These are phyloP conservation scores for Lucilia sericata DNA, from an alignment of 1,140 invertebrate genomes.

Conservation along the genomic window DNA sequence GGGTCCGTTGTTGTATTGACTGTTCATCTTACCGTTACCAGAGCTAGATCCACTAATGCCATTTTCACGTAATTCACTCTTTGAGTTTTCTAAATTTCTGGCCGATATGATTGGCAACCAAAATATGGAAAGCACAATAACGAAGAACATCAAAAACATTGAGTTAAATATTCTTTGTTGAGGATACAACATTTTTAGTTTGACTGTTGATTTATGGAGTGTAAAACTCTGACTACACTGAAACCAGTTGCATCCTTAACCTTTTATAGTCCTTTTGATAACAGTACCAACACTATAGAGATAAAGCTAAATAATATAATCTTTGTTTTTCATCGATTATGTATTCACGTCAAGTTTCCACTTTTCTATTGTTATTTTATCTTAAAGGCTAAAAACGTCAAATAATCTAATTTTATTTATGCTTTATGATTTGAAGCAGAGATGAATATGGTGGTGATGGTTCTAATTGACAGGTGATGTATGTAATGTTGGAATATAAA, in stretches of 20 bases:
- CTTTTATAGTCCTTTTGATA: constrained; percentile 13
- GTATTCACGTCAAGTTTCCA: constrained; percentile 4
- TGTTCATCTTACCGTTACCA: not conserved
- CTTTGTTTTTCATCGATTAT: not conserved
- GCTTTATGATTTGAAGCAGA: too few species aligned
- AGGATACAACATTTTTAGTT: constrained; percentile 12
- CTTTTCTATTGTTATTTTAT: not conserved
- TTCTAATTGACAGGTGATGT: constrained; percentile 39
- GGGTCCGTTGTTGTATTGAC: not conserved
- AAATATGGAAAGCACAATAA: constrained; percentile 9
- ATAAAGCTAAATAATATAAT: not conserved
- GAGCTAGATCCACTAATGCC: not conserved
- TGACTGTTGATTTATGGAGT: constrained; percentile 7
- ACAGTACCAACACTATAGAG: not conserved
- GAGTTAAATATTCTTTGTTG: not conserved
- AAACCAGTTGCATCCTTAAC: constrained; percentile 27
- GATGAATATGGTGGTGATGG: not conserved
- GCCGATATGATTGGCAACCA: not conserved
- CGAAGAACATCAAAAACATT: not conserved
- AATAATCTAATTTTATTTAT: constrained; percentile 5
- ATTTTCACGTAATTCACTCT: constrained; percentile 27
- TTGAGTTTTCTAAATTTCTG: constrained; percentile 14
- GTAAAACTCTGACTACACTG: constrained; percentile 19
- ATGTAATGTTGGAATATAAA: not conserved
- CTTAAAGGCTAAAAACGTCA: not conserved